These are phyloP conservation scores for Lepas anatifera DNA, from an alignment of 2,888 invertebrate species.

Conservation along the genomic window DNA sequence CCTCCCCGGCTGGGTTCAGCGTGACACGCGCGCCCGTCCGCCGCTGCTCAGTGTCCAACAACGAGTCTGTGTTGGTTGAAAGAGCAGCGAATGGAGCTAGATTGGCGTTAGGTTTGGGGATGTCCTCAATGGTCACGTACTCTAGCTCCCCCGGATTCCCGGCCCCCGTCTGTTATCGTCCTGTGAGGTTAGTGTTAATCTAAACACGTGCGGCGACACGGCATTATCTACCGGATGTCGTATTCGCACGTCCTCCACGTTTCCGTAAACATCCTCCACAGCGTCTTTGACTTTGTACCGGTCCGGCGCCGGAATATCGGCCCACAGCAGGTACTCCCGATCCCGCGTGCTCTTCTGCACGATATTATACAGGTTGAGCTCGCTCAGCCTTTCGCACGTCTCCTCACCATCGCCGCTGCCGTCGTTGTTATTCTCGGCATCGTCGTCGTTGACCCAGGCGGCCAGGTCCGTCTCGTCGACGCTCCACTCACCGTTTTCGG, in stretches of 20 bases:
- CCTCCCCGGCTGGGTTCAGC: slow-evolving; percentile 72
- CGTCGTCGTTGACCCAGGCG: neutral
- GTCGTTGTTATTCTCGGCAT: neutral
- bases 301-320: neutral
- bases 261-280: slow-evolving; percentile 55
- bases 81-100: slow-evolving; percentile 52
- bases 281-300: neutral
- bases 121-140: slow-evolving; percentile 41
- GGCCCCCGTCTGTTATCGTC: slow-evolving; percentile 58
- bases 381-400: neutral
- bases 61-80: slow-evolving; percentile 42
- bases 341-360: neutral
- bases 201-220: neutral
- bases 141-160: slow-evolving; percentile 65
- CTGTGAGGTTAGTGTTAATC: slow-evolving; percentile 28
- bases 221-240: slow-evolving; percentile 49
- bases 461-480: neutral
- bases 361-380: neutral
- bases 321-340: neutral
- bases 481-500: neutral
- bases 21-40: slow-evolving; percentile 57
- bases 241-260: slow-evolving; percentile 67
- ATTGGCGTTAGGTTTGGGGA: slow-evolving; percentile 44
- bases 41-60: neutral
- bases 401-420: neutral